phyloP scores from a whole-genome alignment of 2,888 invertebrate genomes.

The Opisthograptis luteolata region DNA sequence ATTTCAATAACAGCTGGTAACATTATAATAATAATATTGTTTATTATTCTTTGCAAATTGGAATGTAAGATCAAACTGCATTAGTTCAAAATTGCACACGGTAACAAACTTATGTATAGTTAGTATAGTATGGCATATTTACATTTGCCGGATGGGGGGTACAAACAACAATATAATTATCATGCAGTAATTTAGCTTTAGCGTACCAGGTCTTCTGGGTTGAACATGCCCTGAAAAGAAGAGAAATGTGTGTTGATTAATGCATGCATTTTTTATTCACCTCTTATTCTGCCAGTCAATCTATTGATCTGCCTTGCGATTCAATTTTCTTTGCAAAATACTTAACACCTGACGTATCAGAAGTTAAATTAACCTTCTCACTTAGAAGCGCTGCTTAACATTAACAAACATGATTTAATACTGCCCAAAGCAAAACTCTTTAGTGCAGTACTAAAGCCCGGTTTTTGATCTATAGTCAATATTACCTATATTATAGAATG shows the following conservation, averaged over 20 bases:
- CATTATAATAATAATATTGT: slow-evolving; percentile 14
- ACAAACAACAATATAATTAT: slow-evolving; percentile 66
- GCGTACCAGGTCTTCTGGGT: slow-evolving; percentile 91
- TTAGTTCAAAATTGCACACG: slow-evolving; percentile 64
- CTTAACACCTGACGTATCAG: no score
- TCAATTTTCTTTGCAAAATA: no score
- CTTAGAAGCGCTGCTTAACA: no score
- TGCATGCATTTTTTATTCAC: no score
- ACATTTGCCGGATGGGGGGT: slow-evolving; percentile 56
- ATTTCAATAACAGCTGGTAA: slow-evolving; percentile 12
- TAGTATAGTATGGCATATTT: slow-evolving; percentile 61
- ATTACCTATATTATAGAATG: no score
- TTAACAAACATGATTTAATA: no score
- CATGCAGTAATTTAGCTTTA: slow-evolving; percentile 73
- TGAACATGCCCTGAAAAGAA: slow-evolving; percentile 92
- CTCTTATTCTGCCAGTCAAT: no score
- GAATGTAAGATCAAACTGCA: slow-evolving; percentile 55
- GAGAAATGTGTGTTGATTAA: slow-evolving; percentile 41
- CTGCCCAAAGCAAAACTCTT: no score
- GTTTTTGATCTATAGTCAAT: no score
- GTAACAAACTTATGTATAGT: slow-evolving; percentile 50
- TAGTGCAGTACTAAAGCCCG: no score
- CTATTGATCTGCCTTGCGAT: no score
- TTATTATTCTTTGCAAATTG: slow-evolving; percentile 37
- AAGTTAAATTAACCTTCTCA: no score